Evolutionary conservation across 2,888 invertebrate species (phyloP), one percentile per base, ranked within the genome.

Genomic region (Amphiduros pacificus): DNA sequence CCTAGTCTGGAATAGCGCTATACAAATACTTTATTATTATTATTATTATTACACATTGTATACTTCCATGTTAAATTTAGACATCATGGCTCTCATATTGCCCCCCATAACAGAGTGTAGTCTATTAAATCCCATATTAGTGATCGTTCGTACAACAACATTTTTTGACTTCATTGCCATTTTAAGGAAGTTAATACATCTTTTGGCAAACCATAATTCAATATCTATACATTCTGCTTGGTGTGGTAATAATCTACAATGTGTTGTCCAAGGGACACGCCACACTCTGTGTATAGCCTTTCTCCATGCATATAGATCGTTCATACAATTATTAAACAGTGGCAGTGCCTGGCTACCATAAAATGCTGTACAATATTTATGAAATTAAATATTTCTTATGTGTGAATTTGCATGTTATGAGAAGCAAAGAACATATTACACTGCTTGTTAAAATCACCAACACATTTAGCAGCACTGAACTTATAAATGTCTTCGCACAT

Each of bases 391-490:
- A 44, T 44, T 44, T 9, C 6, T n/a, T 11, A 44, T 44, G n/a
- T 9, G n/a, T 11, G 44, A 5, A 17, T n/a, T 44, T 44, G 44
- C 44, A 44, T 44, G n/a, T 44, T 44, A 44, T 20, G 22, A n/a
- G n/a, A 5, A 44, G 44, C n/a, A 44, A 44, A 44, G 44, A 44
- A 44, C 5, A 44, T 44, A 44, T 44, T 44, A 44, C 44, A 44
- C 22, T 44, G 44, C 6, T 22, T 11, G 22, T 44, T 44, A 44
- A 44, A 44, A 22, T 44, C 44, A 44, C 20, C n/a, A n/a, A 44
- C 44, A 44, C 44, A 44, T 17, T 5, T 44, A 17, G n/a, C 44
- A 20, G 44, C 22, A 44, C n/a, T 44, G 22, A 44, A 44, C 6
- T n/a, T 20, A n/a, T 44, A 44, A 9, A 44, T 44, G n/a, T 44